Evolutionary conservation across 2,113 vertebrate species (phyloP).

Genomic region (Dendropsophus ebraccatus): DNA sequence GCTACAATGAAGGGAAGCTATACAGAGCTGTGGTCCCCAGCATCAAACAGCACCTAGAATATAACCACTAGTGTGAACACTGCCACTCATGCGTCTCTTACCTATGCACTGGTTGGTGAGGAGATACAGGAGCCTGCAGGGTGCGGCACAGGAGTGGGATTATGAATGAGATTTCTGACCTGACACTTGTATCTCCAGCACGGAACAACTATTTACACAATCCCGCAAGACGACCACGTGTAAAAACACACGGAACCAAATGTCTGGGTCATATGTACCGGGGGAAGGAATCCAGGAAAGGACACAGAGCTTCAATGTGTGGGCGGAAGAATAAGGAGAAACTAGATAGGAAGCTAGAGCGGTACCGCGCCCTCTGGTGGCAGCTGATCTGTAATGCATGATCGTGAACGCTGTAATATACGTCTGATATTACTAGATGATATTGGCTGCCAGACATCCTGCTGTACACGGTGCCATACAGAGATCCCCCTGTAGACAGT

Average conservation of each 20-base stretch:
- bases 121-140: background rate
- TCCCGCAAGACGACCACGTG: background rate
- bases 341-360: background rate
- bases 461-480: too few species aligned
- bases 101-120: background rate
- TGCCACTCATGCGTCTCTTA: background rate
- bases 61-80: too few species aligned
- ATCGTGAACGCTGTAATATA: too few species aligned
- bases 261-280: background rate
- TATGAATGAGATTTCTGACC: background rate
- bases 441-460: too few species aligned
- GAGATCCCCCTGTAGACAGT: too few species aligned
- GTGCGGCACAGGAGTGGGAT: background rate
- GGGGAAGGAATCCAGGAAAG: constrained; percentile 7
- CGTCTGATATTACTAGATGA: too few species aligned
- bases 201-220: background rate
- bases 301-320: background rate
- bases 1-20: too few species aligned
- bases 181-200: background rate
- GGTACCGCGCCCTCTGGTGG: background rate
- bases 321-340: background rate
- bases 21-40: too few species aligned
- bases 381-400: background rate
- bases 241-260: background rate
- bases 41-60: too few species aligned